Evolutionary conservation across 2,113 vertebrate species (phyloP).

Genomic region (Rhipidura dahli): DNA sequence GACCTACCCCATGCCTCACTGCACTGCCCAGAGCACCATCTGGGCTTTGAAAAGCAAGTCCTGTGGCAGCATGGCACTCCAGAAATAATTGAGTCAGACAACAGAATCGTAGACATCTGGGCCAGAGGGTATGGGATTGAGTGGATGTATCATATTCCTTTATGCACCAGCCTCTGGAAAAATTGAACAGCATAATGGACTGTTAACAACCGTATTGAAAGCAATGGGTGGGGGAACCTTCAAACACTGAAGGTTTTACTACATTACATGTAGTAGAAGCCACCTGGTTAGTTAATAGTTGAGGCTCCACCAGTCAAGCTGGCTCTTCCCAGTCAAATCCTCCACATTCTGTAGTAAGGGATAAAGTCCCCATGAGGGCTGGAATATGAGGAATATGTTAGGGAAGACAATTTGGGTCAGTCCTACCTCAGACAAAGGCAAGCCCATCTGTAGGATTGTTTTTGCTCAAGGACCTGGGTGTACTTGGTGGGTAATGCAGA

Average conservation of each 20-base stretch:
- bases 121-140: neutral
- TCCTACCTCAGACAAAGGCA: neutral
- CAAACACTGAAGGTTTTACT: too few relatives aligned
- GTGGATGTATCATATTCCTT: neutral
- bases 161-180: neutral
- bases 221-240: neutral
- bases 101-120: accelerated
- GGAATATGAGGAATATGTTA: neutral
- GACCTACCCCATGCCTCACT: accelerated
- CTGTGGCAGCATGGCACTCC: neutral
- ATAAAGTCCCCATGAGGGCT: neutral
- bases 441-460: neutral
- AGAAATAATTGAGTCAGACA: neutral
- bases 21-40: neutral
- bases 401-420: neutral
- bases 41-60: neutral
- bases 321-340: neutral
- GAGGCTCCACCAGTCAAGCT: neutral
- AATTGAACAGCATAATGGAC: neutral
- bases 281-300: neutral
- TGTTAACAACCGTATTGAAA: neutral
- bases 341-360: neutral
- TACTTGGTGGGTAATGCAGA: neutral
- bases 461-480: neutral
- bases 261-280: neutral